Evolutionary conservation across 2,797 vertebrate species (phyloP), one percentile per base, ranked within the genome.

Genomic region (Varecia variegata): DNA sequence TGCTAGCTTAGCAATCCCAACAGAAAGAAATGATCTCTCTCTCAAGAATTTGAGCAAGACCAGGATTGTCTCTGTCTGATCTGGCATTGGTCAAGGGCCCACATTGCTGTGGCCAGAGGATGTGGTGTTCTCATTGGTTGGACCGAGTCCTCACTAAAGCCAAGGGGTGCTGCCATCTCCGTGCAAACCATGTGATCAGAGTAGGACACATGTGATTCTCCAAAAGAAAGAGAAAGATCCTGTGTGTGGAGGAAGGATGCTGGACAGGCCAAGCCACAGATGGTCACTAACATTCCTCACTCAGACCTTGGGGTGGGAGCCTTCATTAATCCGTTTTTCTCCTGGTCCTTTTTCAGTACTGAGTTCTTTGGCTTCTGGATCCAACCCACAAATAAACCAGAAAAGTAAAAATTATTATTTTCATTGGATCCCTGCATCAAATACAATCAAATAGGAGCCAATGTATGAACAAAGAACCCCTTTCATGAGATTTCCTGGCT

Each of bases 341-440:
- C 83, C 77, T 74, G 47, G 60, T 95, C 38, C 15, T n/a, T 86
- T 83, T 81, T 95, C 76, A 65, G 79, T 58, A 70, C 40, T 88
- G 25, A 76, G 80, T 93, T 96, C 74, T 80, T 80, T 77, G 89
- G 50, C 56, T 97, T 95, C 91, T 89, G 65, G 10, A 43, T 81
- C 84, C 74, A 95, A 88, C 43, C 71, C 95, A 94, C 58, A 96
- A 81, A 77, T 82, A 92, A 94, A 81, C 65, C 67, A 95, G 60
- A 97, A 95, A 93, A 96, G 96, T 96, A 94, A 96, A 95, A 97
- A 94, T 97, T 95, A 93, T 93, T 94, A 23, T 96, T 97, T 96
- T 97, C 88, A 86, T 87, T 95, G 93, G 89, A 92, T 97, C 30
- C 91, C 74, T 85, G 43, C 47, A 94, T 85, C 90, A 95, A 92